Evolutionary conservation across 2,797 vertebrate species (phyloP), one percentile per base, ranked within the genome.

Genomic region (Poecilia gillii): DNA sequence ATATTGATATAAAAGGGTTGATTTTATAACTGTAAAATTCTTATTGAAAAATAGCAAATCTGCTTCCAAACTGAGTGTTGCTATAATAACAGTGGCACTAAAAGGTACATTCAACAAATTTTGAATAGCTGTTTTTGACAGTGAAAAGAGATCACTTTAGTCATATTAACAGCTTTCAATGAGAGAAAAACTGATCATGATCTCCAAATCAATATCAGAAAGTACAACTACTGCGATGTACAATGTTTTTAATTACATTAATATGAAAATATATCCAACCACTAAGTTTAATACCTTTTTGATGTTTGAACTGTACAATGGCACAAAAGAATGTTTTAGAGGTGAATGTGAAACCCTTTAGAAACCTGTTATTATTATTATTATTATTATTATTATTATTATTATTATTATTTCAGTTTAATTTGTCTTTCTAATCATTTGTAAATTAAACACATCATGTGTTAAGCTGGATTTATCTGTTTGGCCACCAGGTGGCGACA

Each of bases 401-500:
- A 11, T 55, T 25, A n/a, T 55, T 25, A n/a, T 55, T 49, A 49
- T 49, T 36, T 46, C 12, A 14, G 11, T 47, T 47, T 43, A 43
- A 43, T 43, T 43, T 43, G 43, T 41, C 39, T 41, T 41, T 33
- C 31, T 33, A 36, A 36, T 36, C 36, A 36, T 4, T 4, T 36
- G 36, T 36, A 36, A 36, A 6, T 16, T 62, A 66, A 66, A 45
- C 23, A 13, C 23, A 68, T 14, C 13, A 41, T 68, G 18, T 1
- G 3, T 39, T 41, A 25, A 41, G 2, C 20, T 11, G 36, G 8
- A 5, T 45, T 9, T 72, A 2, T 20, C 0, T 2, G 5, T 84
- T 76, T 66, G 53, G 49, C 25, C 93, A 86, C 89, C 80, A 81
- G 94, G 85, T 88, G 94, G 91, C 90, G 77, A 47, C 43, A 14